phyloP scores from a whole-genome alignment of 2,113 vertebrate species.

The Rhinoderma darwinii region DNA sequence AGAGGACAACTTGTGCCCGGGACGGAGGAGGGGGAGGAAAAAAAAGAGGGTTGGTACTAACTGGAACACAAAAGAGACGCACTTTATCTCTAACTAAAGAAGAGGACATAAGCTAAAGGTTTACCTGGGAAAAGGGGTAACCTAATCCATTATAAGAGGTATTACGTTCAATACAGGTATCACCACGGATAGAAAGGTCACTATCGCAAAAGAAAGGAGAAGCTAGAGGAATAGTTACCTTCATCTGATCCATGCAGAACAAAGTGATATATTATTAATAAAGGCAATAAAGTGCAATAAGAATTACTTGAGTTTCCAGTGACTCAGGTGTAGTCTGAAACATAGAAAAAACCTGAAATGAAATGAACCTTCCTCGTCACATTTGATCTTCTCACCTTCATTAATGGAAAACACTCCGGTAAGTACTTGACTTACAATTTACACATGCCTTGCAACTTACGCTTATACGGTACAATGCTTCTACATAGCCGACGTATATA shows the following conservation, averaged over 20 bases:
- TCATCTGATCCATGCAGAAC: not conserved
- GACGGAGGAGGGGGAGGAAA: not conserved
- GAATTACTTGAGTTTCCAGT: not conserved
- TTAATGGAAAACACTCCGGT: slow-evolving; percentile 51
- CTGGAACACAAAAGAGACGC: not conserved
- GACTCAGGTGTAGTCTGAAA: not conserved
- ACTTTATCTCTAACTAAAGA: not conserved
- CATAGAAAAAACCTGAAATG: not conserved
- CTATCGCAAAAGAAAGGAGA: not conserved
- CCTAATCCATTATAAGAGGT: not conserved
- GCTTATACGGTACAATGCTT: too few relatives aligned
- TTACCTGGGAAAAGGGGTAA: slow-evolving; percentile 7
- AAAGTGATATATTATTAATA: not conserved
- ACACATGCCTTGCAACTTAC: not conserved
- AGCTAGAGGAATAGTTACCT: not conserved
- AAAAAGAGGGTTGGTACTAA: not conserved
- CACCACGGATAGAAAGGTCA: not conserved
- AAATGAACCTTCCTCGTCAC: not conserved
- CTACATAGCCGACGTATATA: too few relatives aligned
- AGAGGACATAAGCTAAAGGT: not conserved
- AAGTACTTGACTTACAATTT: slow-evolving; percentile 13
- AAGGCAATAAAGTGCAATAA: not conserved
- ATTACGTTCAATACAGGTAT: not conserved
- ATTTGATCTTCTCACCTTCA: slow-evolving; percentile 12
- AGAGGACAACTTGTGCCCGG: slow-evolving; percentile 11